These are phyloP conservation scores for Tyria jacobaeae DNA, from an alignment of 2,888 invertebrate genomes.

Conservation along the genomic window DNA sequence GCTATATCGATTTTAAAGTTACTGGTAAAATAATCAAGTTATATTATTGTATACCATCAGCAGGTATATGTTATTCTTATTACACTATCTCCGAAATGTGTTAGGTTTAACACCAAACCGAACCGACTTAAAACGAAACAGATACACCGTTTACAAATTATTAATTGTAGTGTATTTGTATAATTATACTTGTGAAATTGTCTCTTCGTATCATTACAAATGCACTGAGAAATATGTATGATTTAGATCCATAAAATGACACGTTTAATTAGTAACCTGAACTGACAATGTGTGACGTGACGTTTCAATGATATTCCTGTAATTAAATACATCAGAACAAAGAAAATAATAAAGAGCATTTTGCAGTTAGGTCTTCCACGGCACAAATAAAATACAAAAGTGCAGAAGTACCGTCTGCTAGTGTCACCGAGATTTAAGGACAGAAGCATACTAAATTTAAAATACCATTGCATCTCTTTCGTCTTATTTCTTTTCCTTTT, in stretches of 20 bases:
- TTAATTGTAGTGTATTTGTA: background rate
- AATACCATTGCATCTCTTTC: background rate
- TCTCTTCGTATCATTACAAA: background rate
- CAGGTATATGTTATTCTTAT: background rate
- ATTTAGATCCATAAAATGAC: background rate
- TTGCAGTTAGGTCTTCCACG: constrained; percentile 21
- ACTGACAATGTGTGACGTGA: constrained; percentile 19
- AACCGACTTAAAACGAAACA: too few species aligned
- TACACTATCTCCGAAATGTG: background rate
- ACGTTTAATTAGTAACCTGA: constrained; percentile 11
- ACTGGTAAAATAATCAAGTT: background rate
- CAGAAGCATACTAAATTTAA: background rate
- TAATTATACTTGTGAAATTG: background rate
- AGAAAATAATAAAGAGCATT: constrained; percentile 36
- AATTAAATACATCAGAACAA: constrained; percentile 35
- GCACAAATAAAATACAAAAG: constrained; percentile 8
- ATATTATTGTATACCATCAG: too few species aligned
- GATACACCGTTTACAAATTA: background rate
- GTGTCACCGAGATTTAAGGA: background rate
- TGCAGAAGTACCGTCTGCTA: constrained; percentile 7
- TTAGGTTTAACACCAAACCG: too few species aligned
- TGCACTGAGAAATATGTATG: background rate
- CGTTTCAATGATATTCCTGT: constrained; percentile 25
- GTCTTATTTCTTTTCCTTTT: background rate
- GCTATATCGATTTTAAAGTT: background rate